Evolutionary conservation across 2,113 vertebrate genomes (phyloP).

Genomic region (Oxyruncus cristatus): DNA sequence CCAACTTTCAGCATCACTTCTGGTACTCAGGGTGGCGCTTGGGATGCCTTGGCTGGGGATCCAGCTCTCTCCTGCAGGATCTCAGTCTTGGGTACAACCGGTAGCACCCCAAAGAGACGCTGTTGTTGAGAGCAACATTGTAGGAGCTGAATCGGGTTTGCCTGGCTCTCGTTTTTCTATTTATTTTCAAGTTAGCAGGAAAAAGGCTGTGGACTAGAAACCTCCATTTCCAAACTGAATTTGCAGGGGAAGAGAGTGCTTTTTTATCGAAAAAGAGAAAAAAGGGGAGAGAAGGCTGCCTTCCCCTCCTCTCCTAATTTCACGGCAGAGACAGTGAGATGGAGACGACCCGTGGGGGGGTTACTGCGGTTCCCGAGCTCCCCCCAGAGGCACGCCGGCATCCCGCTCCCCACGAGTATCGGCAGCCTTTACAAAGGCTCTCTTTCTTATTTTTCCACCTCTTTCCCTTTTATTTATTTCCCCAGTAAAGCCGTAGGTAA

Average conservation of each 20-base stretch:
- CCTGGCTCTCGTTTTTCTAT: neutral
- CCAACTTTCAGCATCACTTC: neutral
- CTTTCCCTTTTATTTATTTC: neutral
- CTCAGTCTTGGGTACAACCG: no score
- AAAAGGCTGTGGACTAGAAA: neutral
- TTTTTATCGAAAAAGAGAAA: neutral
- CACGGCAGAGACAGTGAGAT: neutral
- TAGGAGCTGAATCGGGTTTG: neutral
- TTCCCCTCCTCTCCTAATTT: neutral
- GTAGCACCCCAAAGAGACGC: neutral
- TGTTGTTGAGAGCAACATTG: neutral
- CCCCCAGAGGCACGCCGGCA: constrained; percentile 39
- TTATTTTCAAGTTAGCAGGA: neutral
- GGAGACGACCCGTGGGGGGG: neutral
- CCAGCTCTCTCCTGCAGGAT: neutral
- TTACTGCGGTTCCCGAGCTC: constrained; percentile 51
- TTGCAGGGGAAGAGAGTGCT: neutral
- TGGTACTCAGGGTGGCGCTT: rapidly evolving
- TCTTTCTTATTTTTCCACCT: neutral
- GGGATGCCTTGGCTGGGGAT: neutral
- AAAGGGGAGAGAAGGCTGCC: neutral
- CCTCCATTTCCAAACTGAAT: neutral
- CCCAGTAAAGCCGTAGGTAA: neutral
- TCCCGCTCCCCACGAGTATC: neutral
- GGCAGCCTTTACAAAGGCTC: neutral